Evolutionary conservation across 2,888 invertebrate genomes (phyloP), one percentile per base, ranked within the genome.

Genomic region (Bembecia ichneumoniformis): DNA sequence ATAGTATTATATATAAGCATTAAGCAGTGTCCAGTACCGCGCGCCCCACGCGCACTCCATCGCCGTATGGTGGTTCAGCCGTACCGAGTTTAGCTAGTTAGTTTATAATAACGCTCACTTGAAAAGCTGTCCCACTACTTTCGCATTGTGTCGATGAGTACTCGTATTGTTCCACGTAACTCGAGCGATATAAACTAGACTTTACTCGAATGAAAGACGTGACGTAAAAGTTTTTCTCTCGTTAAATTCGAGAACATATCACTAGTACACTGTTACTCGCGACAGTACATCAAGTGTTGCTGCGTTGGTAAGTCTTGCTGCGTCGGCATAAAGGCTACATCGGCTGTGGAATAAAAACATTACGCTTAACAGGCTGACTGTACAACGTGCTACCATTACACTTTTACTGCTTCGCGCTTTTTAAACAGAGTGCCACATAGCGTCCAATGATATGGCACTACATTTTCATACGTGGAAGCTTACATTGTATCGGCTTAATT

Each of bases 111-210:
- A 28, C 9, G 28, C 28, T 28, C 9, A 28, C 7, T 28, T 28
- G 9, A 28, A 28, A 16, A 13, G 44, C 44, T 44, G 40, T 14
- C 44, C 11, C 44, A 5, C 15, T 44, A 44, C 11, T 20, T 28
- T 10, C 20, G 28, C 20, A 46, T 46, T n/a, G 28, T 46, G 7
- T 46, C 20, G 46, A 46, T 46, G 28, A 0, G 28, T 11, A n/a
- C 34, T 44, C 15, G 9, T 71, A 72, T 69, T 68, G 64, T 69
- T 61, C 55, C 64, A 60, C 66, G 64, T 62, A 62, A 61, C 53
- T 58, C 56, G 16, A 47, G 48, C 47, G 11, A 49, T 51, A 53
- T 55, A 52, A 53, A 53, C 43, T 51, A 53, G 54, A 56, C 47
- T 47, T 46, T 46, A 43, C 56, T 52, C 51, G 58, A 63, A 62